Conservation (phyloP, 2,888 invertebrate genomes). For the Prosopocoilus inquinatus region DNA sequence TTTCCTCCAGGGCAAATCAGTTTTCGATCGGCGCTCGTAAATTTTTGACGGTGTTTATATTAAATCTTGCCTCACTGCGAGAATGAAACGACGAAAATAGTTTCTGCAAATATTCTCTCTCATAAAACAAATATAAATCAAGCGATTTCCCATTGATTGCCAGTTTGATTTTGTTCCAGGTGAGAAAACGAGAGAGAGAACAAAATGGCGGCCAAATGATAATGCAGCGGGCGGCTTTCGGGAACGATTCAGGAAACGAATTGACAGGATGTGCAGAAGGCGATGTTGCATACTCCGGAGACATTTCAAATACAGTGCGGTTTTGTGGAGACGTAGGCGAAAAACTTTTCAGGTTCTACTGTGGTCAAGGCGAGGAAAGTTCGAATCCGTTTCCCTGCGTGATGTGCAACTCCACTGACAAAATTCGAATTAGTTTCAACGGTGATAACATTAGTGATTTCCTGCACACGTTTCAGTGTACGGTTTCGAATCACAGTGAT, state of each 20-base stretch:
- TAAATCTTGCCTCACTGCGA: too few relatives aligned
- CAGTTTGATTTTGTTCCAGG: too few relatives aligned
- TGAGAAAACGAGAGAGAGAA: too few relatives aligned
- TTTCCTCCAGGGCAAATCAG: too few relatives aligned
- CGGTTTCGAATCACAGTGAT: slow-evolving; percentile 13
- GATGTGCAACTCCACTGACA: slow-evolving; percentile 19
- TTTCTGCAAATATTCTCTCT: too few relatives aligned
- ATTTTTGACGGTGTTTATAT: too few relatives aligned
- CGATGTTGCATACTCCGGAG: slow-evolving; percentile 11
- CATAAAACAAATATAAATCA: too few relatives aligned
- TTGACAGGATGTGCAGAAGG: slow-evolving; percentile 14
- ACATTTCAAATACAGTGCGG: slow-evolving; percentile 20
- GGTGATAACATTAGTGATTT: slow-evolving; percentile 15
- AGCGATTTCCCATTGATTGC: too few relatives aligned
- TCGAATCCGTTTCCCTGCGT: slow-evolving; percentile 24
- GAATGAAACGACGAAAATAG: too few relatives aligned
- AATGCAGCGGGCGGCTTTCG: too few relatives aligned
- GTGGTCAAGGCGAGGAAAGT: slow-evolving; percentile 25
- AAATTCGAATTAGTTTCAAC: slow-evolving; percentile 13
- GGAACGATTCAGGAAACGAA: background rate
- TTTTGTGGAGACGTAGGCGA: slow-evolving; percentile 25
- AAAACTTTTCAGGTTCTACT: slow-evolving; percentile 27
- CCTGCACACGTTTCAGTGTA: slow-evolving; percentile 15
- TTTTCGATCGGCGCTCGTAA: too few relatives aligned
- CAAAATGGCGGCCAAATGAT: too few relatives aligned